phyloP scores from a whole-genome alignment of 2,797 vertebrate species.

The Eulemur coronatus region DNA sequence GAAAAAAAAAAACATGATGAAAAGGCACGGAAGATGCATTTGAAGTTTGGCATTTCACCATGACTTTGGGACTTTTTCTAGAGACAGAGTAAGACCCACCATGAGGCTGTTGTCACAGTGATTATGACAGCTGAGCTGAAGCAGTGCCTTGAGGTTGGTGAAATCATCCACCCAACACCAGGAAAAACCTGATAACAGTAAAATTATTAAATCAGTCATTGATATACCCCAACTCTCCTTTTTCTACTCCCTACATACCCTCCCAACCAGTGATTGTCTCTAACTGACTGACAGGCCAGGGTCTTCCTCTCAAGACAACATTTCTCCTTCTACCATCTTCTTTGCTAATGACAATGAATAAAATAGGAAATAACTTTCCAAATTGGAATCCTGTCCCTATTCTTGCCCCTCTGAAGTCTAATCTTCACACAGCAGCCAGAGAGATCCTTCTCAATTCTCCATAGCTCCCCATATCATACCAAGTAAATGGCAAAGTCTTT shows the following conservation, averaged over 20 bases:
- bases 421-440: not conserved
- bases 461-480: not conserved
- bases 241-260: not conserved
- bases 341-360: not conserved
- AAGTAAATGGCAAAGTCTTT: not conserved
- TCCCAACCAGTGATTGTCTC: not conserved
- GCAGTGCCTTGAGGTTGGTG: not conserved
- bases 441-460: not conserved
- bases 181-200: not conserved
- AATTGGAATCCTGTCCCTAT: not conserved
- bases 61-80: slow-evolving; percentile 6
- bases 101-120: slow-evolving; percentile 11
- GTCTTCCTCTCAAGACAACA: not conserved
- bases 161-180: not conserved
- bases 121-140: not conserved
- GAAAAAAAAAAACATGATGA: not conserved
- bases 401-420: not conserved
- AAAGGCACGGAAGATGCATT: not conserved
- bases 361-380: not conserved
- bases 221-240: not conserved
- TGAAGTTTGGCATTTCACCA: slow-evolving; percentile 35
- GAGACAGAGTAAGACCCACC: not conserved
- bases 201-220: not conserved
- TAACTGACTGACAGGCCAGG: not conserved
- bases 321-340: not conserved